Base-by-base conservation (phyloP, 2,797 vertebrate species). In the Chaetodon trifasciatus region DNA sequence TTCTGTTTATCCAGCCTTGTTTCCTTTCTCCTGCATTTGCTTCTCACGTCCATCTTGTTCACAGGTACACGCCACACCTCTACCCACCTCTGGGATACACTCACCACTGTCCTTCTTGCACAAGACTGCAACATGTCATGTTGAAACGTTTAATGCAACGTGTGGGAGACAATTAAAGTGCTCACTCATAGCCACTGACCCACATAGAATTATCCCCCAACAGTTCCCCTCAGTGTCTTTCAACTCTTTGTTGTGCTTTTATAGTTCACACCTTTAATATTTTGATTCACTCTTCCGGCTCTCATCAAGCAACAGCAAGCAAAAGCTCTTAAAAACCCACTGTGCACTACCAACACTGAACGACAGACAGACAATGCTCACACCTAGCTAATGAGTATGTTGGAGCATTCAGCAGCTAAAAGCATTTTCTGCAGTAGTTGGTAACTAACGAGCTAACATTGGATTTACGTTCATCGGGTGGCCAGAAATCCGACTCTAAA, bases 11-110 rank as follows among this genome's bases (percentile, higher is more conserved):
- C 63, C 47, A 49, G 17, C 19, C 53, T 71, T 8, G 52, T 46
- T 74, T 55, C 55, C 23, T 61, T 64, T 74, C 52, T 50, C 53
- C 35, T 19, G 11, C 19, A 32, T 32, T 32, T 32, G 28, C 28
- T 32, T 32, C 28, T 32, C 28, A 32, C 3, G 4, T 32, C 28
- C 3, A 32, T 3, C 28, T 32, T 32, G 3, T 32, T 3, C 28
- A 32, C 28, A 32, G 28, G 28, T 32, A 32, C 28, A 32, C 28
- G 4, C 28, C 28, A 32, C 28, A 32, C 28, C 28, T 32, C 28
- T 32, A 4, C 28, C 28, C 28, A 32, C 28, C 28, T 32, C 28
- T 32, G 28, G 28, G 28, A 32, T 32, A 32, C 28, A 4, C 28
- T 32, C 28, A 32, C 2, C 28, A 32, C 28, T 32, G 28, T 32